Base-by-base conservation (phyloP, 2,797 vertebrate genomes). In the Amblyopsis hoosieri region DNA sequence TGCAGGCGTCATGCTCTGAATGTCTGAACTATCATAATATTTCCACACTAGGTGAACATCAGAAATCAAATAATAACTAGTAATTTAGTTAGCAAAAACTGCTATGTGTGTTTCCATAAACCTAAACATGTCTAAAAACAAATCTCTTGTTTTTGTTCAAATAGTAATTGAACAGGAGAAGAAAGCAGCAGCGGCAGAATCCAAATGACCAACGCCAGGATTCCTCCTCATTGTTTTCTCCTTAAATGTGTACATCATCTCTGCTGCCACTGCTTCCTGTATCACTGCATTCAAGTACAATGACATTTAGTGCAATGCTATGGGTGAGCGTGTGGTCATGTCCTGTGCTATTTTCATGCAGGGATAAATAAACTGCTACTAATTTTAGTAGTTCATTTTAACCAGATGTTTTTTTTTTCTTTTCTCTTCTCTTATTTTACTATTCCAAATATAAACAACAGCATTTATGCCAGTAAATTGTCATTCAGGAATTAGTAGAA, bases 81-180 rank as follows among this genome's bases (percentile, higher is more conserved):
- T n/a, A 7, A 51, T 8, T 15, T 19, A 23, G 6, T 11, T 17
- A 17, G 1, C 17, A 19, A 23, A 12, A 29, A 37, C 33, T 8
- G 33, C 33, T 37, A 1, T 37, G 8, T 5, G 33, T 37, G 33
- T 37, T 8, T 37, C 33, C 33, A 37, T 37, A 37, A 37, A 37
- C 33, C 33, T 8, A 37, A 37, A 37, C 33, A 8, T 37, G 5
- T 37, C 33, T 37, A 37, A 37, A 37, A 37, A 37, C 5, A 8
- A 37, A 37, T 37, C 7, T 58, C 7, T 52, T 19, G 54, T 50
- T 69, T 60, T 11, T 55, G 3, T 56, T 57, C 12, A 60, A 51
- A 59, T 84, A 92, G 91, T 76, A 1, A 89, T 92, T 48, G 81
- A 85, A 2, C 14, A 54, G 1, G 92, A 92, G 77, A 92, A 91